Base-by-base conservation (phyloP, 2,888 invertebrate species). In the Drosophila formosana region DNA sequence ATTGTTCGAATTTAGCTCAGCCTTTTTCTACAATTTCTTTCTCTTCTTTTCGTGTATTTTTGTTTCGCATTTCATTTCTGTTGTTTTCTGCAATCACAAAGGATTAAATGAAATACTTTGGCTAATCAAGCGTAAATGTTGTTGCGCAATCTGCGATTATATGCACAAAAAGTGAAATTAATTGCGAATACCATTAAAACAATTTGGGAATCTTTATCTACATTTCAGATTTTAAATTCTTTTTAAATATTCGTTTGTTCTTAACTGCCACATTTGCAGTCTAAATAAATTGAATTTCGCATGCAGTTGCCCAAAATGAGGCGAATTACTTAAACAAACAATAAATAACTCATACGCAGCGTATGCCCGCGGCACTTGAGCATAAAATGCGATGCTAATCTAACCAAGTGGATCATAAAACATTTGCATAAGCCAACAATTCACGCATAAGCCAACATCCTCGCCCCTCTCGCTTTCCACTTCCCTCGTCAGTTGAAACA, bases 271-370 rank as follows among this genome's bases (percentile, higher is more conserved):
- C 11, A 23, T 28, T 30, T 13, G 4, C 2, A 23, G 23, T 6
- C 2, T 25, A n/a, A 34, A 51, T 32, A 30, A 23, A 11, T 26
- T 23, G n/a, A 18, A 8, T 26, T 46, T 28, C 3, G 8, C 9
- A 7, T 39, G 28, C 9, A 13, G 11, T 3, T n/a, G 25, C 32
- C 26, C 9, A 28, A 52, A 52, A 39, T 18, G 26, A 9, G 25
- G 37, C 37, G 13, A 62, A 55, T 57, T 57, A 37, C 28, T 37
- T 37, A 26, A 26, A 1, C 49, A 43, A 32, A 34, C 55, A 13
- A 56, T 76, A 82, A 78, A 84, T 87, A 77, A 66, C 82, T 87
- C 79, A 81, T 78, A 75, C 74, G 82, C 85, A 82, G 77, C 63
- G 45, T 79, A 47, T 56, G 69, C 63, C 74, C 50, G 50, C 13